Conservation (phyloP, 2,113 vertebrate species). For the Microcebus jonahi region DNA sequence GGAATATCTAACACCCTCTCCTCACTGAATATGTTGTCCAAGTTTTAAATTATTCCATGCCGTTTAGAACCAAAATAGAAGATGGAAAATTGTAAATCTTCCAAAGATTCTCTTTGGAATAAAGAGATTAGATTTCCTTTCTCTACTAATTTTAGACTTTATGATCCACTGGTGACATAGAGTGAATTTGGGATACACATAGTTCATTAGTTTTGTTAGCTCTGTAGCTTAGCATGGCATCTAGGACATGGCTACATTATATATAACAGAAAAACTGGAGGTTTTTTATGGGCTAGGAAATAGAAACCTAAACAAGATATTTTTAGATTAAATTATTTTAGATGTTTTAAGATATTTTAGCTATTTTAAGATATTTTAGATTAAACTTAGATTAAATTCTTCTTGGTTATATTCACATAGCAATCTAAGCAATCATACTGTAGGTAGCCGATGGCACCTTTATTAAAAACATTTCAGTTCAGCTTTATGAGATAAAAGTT, state of each 20-base stretch:
- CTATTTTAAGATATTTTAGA: no score
- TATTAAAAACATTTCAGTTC: constrained; percentile 69
- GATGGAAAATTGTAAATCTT: constrained; percentile 13
- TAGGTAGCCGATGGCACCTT: not conserved
- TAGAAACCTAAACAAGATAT: constrained; percentile 40
- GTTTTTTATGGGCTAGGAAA: constrained; percentile 39
- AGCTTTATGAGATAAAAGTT: constrained; percentile 59
- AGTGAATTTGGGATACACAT: not conserved
- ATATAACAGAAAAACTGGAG: constrained; percentile 12
- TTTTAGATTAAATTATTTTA: not conserved
- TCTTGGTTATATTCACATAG: constrained; percentile 53
- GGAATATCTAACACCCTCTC: not conserved
- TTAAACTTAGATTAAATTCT: constrained; percentile 61
- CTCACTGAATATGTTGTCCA: not conserved
- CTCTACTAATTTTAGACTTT: not conserved
- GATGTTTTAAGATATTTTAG: no score
- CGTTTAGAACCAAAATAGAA: not conserved
- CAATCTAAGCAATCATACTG: not conserved
- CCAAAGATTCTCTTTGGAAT: constrained; percentile 10
- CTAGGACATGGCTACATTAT: not conserved
- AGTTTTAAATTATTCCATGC: constrained; percentile 38
- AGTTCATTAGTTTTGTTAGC: constrained; percentile 5
- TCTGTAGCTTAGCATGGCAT: not conserved
- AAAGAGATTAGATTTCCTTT: not conserved
- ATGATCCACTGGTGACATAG: not conserved